Evolutionary conservation across 2,888 invertebrate genomes (phyloP), one percentile per base, ranked within the genome.

Genomic region (Athetis lepigone): DNA sequence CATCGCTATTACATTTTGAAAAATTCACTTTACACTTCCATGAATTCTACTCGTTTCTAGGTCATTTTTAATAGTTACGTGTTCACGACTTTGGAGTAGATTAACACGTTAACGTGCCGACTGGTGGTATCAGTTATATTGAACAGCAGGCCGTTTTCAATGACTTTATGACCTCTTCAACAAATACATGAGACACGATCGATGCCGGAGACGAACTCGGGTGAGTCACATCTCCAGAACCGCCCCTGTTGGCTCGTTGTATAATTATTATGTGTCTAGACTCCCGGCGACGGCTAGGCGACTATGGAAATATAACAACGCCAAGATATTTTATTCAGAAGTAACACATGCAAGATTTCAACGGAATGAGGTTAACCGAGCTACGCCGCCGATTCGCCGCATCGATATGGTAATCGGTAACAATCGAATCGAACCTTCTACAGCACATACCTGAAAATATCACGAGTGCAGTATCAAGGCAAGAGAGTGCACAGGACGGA

Each of bases 231-330:
- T 88, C 88, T 88, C 85, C 86, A 89, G 90, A 88, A 90, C 88
- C 90, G 88, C 91, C 91, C 90, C 85, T 86, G 89, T 90, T 92
- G 90, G 91, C 91, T 90, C 88, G 84, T 87, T 88, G 86, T 90
- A 90, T 90, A 91, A 93, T 92, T 90, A 90, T 92, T 88, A 88
- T 90, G 87, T 89, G 94, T 94, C 94, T 94, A 93, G 94, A 93
- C 93, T 87, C 82, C 79, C 80, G 93, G 94, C 94, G 93, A 85
- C 93, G 85, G 85, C 74, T 84, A 83, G 92, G 89, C 93, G 92
- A 81, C 86, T 88, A 86, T 90, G 87, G 86, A 85, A 89, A 86
- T 89, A 87, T 88, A 84, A 87, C 81, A 85, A 82, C 81, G 82
- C 84, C 85, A 83, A 82, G 79, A 81, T 81, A 86, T 88, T 88